A percentile compares a stretch with the other conserved stretches of the same genome.
phyloP scores from a whole-genome alignment of 2,113 vertebrate species.

The Castor canadensis region DNA sequence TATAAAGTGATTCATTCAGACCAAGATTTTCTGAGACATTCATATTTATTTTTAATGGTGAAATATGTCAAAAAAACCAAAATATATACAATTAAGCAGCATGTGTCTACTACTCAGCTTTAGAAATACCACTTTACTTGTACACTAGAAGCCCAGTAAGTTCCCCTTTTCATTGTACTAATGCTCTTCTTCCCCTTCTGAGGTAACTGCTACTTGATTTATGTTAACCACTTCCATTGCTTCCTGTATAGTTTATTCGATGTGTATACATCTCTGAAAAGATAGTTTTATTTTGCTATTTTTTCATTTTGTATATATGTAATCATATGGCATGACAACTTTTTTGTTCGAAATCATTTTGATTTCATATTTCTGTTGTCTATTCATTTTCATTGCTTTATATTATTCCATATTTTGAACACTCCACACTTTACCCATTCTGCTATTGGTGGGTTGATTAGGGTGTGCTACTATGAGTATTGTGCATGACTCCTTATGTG shows the following conservation, averaged over 20 bases:
- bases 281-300: not conserved
- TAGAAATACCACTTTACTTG: not conserved
- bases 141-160: not conserved
- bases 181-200: not conserved
- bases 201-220: not conserved
- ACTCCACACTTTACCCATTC: not conserved
- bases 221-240: not conserved
- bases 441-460: not conserved
- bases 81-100: not conserved
- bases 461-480: not conserved
- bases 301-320: not conserved
- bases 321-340: not conserved
- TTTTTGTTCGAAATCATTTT: constrained; percentile 7
- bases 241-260: not conserved
- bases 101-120: not conserved
- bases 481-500: not conserved
- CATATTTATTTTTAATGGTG: not conserved
- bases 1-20: not conserved
- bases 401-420: not conserved
- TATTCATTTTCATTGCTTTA: not conserved
- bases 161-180: not conserved
- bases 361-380: not conserved
- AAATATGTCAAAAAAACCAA: not conserved
- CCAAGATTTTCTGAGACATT: not conserved
- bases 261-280: not conserved